Evolutionary conservation across 1,140 invertebrate genomes (phyloP).

Genomic region (Bombus balteatus): DNA sequence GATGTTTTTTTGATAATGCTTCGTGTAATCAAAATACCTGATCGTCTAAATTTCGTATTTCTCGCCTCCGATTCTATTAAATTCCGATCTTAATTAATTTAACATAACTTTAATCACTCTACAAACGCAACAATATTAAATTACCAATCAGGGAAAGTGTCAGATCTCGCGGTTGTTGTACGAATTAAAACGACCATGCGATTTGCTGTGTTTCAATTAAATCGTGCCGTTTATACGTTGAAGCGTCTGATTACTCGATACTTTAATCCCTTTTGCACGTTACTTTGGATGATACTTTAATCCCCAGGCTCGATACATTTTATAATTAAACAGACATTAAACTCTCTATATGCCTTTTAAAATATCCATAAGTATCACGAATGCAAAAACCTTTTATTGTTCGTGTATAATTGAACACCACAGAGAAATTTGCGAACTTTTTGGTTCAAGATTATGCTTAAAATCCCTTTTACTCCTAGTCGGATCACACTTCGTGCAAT

Average conservation of each 20-base stretch:
- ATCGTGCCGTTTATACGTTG: not conserved
- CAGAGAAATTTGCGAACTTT: too few species aligned
- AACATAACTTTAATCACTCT: not conserved
- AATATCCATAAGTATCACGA: not conserved
- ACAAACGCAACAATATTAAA: not conserved
- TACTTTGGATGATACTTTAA: slow-evolving; percentile 3
- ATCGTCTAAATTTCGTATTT: not conserved
- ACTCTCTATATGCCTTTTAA: not conserved
- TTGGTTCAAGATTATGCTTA: not conserved
- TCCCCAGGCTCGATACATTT: not conserved
- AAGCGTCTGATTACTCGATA: not conserved
- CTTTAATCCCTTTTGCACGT: not conserved
- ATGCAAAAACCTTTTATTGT: not conserved
- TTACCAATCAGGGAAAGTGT: not conserved
- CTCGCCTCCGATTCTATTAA: not conserved
- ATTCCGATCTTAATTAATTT: slow-evolving; percentile 23
- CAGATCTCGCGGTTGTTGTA: not conserved
- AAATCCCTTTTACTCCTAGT: not conserved
- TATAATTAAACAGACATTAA: not conserved
- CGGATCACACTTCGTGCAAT: not conserved
- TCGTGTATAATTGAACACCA: not conserved
- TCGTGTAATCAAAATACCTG: not conserved
- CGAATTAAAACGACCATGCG: slow-evolving; percentile 1
- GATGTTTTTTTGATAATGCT: not conserved
- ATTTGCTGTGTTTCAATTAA: not conserved